Conservation (phyloP, 2,113 vertebrate genomes). For the Callospermophilus lateralis region DNA sequence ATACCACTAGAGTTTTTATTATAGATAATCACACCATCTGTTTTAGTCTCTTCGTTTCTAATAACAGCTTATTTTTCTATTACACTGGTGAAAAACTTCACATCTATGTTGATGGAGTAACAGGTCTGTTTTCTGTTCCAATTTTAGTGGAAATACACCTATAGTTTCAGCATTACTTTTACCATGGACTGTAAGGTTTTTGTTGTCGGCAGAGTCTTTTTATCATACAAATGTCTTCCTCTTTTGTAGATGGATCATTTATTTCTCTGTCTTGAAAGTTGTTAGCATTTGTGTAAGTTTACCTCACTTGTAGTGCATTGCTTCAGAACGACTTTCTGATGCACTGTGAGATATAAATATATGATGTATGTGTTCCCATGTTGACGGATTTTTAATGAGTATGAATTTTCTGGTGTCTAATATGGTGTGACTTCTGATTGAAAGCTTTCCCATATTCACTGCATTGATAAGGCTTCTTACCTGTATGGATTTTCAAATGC, state of each 20-base stretch:
- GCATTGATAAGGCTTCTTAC: too few relatives aligned
- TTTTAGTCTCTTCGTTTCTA: background rate
- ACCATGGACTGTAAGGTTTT: background rate
- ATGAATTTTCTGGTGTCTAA: too few relatives aligned
- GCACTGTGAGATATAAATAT: background rate
- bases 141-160: constrained; percentile 17
- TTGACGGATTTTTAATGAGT: too few relatives aligned
- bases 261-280: background rate
- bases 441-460: too few relatives aligned
- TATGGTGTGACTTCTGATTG: too few relatives aligned
- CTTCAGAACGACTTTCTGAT: background rate
- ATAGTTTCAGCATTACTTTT: constrained; percentile 10
- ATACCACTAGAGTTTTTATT: background rate
- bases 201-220: background rate
- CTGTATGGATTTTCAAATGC: too few relatives aligned
- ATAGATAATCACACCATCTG: background rate
- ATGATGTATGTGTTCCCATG: background rate
- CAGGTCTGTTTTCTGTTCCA: background rate
- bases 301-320: too few relatives aligned
- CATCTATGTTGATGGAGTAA: background rate
- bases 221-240: constrained; percentile 25
- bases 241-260: background rate
- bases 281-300: background rate
- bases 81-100: constrained; percentile 24
- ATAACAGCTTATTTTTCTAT: background rate